Evolutionary conservation across 2,888 invertebrate genomes (phyloP).

Genomic region (Cryptosula pallasiana): DNA sequence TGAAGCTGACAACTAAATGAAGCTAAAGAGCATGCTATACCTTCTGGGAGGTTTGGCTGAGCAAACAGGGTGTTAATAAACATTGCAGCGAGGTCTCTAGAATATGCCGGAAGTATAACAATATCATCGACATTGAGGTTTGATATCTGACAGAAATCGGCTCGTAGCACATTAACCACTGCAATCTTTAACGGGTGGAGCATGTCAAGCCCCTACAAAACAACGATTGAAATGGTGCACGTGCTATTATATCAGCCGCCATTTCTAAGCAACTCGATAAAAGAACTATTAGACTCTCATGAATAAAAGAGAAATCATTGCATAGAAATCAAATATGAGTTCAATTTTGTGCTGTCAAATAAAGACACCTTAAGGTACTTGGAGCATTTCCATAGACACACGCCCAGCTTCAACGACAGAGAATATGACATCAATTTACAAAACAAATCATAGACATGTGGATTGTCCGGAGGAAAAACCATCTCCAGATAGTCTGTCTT

Average conservation of each 20-base stretch:
- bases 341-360: no score
- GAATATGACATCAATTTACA: conserved; percentile 17
- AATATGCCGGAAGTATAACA: neutral
- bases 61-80: conserved; percentile 14
- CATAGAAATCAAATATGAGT: no score
- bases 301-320: no score
- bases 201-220: conserved; percentile 1
- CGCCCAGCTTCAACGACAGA: neutral
- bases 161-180: neutral
- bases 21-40: no score
- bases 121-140: neutral
- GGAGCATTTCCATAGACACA: conserved; percentile 12
- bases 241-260: no score
- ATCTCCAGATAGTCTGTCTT: conserved; percentile 14
- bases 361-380: conserved; percentile 1
- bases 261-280: no score
- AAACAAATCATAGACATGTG: conserved; percentile 3
- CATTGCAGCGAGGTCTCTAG: conserved; percentile 8
- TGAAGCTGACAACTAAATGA: no score
- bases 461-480: conserved; percentile 14
- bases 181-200: neutral
- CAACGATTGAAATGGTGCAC: no score
- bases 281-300: no score
- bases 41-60: neutral
- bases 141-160: conserved; percentile 14